These are phyloP conservation scores for Chloebia gouldiae DNA, from an alignment of 2,113 vertebrate genomes.

Conservation along the genomic window DNA sequence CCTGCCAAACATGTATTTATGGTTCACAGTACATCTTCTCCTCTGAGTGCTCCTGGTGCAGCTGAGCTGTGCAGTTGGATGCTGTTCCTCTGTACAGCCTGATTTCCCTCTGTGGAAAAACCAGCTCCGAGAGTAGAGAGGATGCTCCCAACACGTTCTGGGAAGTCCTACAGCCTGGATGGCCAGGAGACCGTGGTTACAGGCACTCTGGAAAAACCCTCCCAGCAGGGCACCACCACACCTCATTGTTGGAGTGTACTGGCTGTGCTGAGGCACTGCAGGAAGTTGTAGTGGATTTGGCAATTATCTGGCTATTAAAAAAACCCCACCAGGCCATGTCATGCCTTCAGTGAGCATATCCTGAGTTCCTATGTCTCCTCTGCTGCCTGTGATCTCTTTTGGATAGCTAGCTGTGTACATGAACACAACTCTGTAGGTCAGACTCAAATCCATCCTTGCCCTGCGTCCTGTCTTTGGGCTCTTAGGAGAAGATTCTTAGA, in stretches of 20 bases:
- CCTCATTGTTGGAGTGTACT: background rate
- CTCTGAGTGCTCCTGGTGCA: background rate
- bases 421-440: background rate
- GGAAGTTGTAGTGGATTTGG: background rate
- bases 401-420: background rate
- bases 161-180: background rate
- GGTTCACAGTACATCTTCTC: accelerated
- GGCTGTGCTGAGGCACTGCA: background rate
- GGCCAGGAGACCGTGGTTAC: background rate
- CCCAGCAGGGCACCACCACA: background rate
- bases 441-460: background rate
- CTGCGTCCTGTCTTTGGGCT: background rate
- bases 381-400: background rate
- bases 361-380: background rate
- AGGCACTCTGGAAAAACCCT: background rate
- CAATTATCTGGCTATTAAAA: background rate
- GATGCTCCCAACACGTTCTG: background rate
- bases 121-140: background rate
- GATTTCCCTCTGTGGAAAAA: background rate
- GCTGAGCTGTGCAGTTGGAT: background rate
- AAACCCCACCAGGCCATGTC: background rate
- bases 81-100: background rate
- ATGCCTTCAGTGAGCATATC: background rate
- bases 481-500: background rate
- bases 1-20: background rate